Conservation (phyloP, 2,113 vertebrate genomes). For the Petaurus breviceps region DNA sequence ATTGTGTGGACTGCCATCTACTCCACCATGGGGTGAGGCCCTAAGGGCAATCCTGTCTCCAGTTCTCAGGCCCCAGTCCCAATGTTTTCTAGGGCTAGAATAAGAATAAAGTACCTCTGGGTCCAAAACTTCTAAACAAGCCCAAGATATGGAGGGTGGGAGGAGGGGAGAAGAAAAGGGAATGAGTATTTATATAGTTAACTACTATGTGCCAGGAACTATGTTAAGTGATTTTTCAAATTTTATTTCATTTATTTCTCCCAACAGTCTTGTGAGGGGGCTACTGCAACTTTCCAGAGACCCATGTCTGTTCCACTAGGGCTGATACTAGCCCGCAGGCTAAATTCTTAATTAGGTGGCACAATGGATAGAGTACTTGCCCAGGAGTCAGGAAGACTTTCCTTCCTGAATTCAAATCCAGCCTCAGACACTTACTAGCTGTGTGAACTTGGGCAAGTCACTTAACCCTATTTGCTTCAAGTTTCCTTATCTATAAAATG, state of each 20-base stretch:
- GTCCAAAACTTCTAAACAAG: background rate
- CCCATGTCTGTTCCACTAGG: background rate
- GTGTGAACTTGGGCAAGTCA: background rate
- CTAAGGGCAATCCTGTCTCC: background rate
- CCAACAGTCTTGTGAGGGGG: background rate
- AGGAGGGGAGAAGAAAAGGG: background rate
- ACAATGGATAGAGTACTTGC: background rate
- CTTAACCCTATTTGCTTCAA: background rate
- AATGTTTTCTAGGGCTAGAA: background rate
- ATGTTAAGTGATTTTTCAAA: background rate
- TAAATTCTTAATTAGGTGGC: background rate
- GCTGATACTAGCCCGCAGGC: background rate
- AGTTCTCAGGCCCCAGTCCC: background rate
- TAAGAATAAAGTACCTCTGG: background rate
- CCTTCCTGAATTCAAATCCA: background rate
- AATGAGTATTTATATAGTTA: background rate
- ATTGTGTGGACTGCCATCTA: slow-evolving; percentile 90
- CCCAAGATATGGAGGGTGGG: background rate
- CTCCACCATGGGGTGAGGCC: slow-evolving; percentile 91
- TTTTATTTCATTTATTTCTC: background rate
- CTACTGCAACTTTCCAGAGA: background rate
- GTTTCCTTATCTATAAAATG: background rate
- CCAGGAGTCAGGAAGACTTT: background rate
- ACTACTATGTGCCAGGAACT: background rate
- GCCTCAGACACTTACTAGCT: background rate